phyloP scores from a whole-genome alignment of 2,888 invertebrate species.

The Ametastegia equiseti region DNA sequence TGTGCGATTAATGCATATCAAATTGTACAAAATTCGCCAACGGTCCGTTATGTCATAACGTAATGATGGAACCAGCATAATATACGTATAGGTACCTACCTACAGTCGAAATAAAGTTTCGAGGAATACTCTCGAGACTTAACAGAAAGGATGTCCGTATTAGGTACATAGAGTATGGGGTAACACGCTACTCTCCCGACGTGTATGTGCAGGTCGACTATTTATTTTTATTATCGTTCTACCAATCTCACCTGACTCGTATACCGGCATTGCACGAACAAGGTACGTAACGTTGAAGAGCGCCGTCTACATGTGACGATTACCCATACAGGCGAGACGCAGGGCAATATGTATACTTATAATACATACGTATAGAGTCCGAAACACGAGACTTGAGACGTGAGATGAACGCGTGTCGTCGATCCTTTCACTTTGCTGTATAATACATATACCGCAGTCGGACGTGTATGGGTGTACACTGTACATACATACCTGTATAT shows the following conservation, averaged over 20 bases:
- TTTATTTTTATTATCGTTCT: neutral
- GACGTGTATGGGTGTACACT: neutral
- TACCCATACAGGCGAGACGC: neutral
- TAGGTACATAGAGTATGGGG: too few species aligned
- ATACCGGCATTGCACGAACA: neutral
- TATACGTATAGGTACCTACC: too few species aligned
- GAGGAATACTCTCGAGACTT: neutral
- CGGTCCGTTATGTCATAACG: neutral
- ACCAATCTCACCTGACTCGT: conserved; percentile 16
- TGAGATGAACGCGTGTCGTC: conserved; percentile 63
- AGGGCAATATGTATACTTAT: neutral
- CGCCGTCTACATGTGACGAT: neutral
- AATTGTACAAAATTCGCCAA: neutral
- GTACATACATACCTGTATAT: neutral
- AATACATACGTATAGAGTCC: too few species aligned
- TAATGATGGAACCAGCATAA: too few species aligned
- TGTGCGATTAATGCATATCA: neutral
- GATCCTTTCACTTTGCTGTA: conserved; percentile 65
- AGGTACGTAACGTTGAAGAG: neutral
- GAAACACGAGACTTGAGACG: conserved; percentile 51
- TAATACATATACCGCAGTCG: neutral
- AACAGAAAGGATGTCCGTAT: neutral
- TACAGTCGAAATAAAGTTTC: neutral
- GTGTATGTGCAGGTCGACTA: neutral
- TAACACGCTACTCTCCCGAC: neutral